These are phyloP conservation scores for Eretmochelys imbricata DNA, from an alignment of 2,113 vertebrate genomes.

Conservation along the genomic window DNA sequence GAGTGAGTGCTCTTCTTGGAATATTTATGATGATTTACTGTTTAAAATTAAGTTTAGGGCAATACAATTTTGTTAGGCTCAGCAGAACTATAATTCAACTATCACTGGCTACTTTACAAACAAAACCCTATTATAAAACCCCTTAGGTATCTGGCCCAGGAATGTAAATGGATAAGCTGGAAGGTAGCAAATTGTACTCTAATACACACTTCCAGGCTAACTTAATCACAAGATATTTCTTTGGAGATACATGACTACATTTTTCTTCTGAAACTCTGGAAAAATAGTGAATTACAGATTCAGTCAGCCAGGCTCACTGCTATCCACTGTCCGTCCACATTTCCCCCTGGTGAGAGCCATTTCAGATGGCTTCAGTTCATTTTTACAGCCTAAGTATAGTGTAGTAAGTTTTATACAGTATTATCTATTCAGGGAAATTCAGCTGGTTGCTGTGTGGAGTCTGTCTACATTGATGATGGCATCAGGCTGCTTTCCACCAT, in stretches of 20 bases:
- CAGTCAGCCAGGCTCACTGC: not conserved
- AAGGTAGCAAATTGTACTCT: not conserved
- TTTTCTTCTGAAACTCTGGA: not conserved
- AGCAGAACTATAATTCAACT: slow-evolving; percentile 7
- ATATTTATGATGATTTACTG: not conserved
- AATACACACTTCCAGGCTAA: not conserved
- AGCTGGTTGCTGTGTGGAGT: not conserved
- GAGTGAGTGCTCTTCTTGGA: not conserved
- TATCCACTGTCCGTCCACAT: not conserved
- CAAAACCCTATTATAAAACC: not conserved
- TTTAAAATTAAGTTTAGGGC: not conserved
- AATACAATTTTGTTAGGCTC: not conserved
- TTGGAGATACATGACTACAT: not conserved
- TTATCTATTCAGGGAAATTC: rapidly evolving
- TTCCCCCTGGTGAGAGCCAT: not conserved
- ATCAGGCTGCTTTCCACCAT: not conserved
- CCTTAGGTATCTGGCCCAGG: not conserved
- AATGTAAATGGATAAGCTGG: not conserved
- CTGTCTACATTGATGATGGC: not conserved
- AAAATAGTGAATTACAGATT: not conserved
- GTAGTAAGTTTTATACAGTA: rapidly evolving
- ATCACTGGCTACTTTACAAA: not conserved
- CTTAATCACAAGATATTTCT: not conserved
- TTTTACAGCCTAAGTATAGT: not conserved
- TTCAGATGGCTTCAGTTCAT: not conserved